These are phyloP conservation scores for Dromiciops gliroides DNA, from an alignment of 2,113 vertebrate species.

Conservation along the genomic window DNA sequence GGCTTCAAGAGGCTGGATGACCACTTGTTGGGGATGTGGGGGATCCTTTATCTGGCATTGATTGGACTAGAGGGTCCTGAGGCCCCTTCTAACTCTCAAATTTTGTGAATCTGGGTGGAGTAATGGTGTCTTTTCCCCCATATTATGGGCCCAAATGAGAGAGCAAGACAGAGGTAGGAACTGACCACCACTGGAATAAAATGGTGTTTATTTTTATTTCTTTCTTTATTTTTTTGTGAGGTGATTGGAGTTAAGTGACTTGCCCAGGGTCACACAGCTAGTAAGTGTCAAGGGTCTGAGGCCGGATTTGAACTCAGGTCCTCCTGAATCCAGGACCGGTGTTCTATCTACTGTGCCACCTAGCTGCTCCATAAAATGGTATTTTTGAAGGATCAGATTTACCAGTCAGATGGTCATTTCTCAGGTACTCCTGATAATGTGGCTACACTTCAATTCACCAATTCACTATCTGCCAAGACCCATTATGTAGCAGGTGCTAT, in stretches of 20 bases:
- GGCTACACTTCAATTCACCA: background rate
- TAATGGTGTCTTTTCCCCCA: background rate
- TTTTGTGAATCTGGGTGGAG: background rate
- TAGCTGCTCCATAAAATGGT: no score
- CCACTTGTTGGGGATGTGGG: background rate
- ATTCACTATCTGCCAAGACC: background rate
- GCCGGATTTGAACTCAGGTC: no score
- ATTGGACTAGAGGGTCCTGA: no score
- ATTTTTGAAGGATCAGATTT: background rate
- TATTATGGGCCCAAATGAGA: background rate
- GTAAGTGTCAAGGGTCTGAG: no score
- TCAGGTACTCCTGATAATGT: background rate
- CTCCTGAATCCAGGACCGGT: no score
- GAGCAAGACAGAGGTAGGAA: no score
- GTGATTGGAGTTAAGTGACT: no score
- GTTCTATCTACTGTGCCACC: no score
- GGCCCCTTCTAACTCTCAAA: background rate
- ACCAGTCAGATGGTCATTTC: background rate
- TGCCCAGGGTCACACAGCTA: no score
- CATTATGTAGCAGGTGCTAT: background rate
- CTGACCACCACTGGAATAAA: background rate
- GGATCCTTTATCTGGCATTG: background rate
- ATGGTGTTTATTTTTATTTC: no score
- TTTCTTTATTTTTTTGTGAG: no score
- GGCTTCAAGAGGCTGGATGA: background rate